phyloP scores from a whole-genome alignment of 2,888 invertebrate species.

The Oxyscelio sp. region DNA sequence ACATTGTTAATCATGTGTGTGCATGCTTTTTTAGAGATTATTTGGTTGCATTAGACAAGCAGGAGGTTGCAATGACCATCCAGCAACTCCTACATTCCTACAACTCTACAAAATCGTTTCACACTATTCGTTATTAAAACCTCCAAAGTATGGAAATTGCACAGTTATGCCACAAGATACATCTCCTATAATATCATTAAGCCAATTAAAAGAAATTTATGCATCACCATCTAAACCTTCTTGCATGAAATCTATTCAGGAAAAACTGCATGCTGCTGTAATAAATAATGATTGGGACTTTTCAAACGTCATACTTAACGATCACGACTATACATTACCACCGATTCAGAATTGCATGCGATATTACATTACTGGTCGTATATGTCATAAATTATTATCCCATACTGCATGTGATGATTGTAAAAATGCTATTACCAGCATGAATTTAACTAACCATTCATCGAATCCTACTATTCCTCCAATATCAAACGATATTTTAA shows the following conservation, averaged over 20 bases:
- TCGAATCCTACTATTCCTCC: neutral
- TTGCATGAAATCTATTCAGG: neutral
- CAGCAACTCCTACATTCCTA: slow-evolving; percentile 16
- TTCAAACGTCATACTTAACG: neutral
- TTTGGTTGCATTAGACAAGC: slow-evolving; percentile 21
- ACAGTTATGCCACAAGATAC: slow-evolving; percentile 3
- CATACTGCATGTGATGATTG: slow-evolving; percentile 10
- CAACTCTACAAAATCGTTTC: slow-evolving; percentile 18
- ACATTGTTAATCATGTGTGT: neutral
- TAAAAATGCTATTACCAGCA: slow-evolving; percentile 1
- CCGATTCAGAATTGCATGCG: slow-evolving; percentile 14
- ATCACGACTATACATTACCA: slow-evolving; percentile 16
- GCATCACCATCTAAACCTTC: neutral
- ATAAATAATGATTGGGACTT: slow-evolving; percentile 4
- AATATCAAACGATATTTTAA: slow-evolving; percentile 6
- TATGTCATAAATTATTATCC: slow-evolving; percentile 11
- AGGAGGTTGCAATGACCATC: slow-evolving; percentile 9
- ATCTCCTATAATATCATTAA: slow-evolving; percentile 6
- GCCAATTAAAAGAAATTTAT: neutral
- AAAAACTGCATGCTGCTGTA: neutral
- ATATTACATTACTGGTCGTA: slow-evolving; percentile 13
- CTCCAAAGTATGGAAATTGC: slow-evolving; percentile 26
- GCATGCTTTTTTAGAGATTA: neutral
- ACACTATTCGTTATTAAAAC: slow-evolving; percentile 6
- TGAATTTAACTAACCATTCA: neutral